phyloP scores from a whole-genome alignment of 2,113 vertebrate genomes.

The Apus apus region DNA sequence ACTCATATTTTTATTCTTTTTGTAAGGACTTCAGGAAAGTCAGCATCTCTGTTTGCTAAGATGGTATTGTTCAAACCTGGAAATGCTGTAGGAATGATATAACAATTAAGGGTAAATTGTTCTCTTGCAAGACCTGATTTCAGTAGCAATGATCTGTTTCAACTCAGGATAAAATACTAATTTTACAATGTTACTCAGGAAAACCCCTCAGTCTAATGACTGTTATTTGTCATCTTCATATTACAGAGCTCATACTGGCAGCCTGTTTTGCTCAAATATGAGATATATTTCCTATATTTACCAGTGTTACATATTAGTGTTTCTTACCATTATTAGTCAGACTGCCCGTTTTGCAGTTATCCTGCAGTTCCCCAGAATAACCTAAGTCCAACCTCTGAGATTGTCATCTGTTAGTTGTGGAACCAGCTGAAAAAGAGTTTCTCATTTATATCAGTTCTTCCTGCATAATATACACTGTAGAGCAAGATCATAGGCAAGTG shows the following conservation, averaged over 20 bases:
- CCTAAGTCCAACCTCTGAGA: not conserved
- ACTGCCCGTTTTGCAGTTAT: not conserved
- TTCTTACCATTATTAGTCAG: not conserved
- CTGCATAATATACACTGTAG: not conserved
- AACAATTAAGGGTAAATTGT: not conserved
- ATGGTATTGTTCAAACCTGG: not conserved
- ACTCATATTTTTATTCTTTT: not conserved
- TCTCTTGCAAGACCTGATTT: not conserved
- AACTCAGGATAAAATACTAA: not conserved
- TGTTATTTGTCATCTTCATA: not conserved
- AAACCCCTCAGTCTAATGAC: not conserved
- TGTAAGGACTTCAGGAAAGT: not conserved
- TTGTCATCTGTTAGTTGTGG: not conserved
- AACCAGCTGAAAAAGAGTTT: not conserved
- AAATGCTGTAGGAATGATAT: not conserved
- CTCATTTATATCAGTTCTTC: conserved; percentile 1
- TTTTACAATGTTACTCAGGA: not conserved
- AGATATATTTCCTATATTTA: not conserved
- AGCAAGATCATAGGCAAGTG: not conserved
- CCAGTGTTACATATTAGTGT: not conserved
- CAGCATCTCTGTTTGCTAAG: not conserved
- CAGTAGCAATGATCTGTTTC: not conserved
- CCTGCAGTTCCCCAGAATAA: not conserved
- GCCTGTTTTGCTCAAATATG: not conserved
- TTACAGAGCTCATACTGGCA: not conserved